Evolutionary conservation across 2,113 vertebrate species (phyloP).

Genomic region (Heliornis fulica): DNA sequence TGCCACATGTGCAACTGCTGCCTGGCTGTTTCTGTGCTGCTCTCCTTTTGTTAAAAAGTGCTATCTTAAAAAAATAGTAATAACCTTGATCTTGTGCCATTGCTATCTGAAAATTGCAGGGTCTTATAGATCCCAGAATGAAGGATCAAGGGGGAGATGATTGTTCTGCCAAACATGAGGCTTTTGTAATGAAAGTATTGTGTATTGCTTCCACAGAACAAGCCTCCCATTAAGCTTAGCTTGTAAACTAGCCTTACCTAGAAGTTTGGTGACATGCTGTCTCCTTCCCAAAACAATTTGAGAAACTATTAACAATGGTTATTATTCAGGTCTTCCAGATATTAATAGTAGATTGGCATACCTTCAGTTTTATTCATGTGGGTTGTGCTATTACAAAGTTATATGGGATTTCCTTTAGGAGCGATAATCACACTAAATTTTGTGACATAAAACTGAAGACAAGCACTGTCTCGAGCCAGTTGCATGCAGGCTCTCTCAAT

Average conservation of each 20-base stretch:
- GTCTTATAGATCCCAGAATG: conserved; percentile 49
- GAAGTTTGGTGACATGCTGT: conserved; percentile 18
- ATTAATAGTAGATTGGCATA: conserved; percentile 14
- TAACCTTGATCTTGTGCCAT: conserved; percentile 58
- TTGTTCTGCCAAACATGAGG: conserved; percentile 52
- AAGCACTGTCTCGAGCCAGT: neutral
- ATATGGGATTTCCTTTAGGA: conserved; percentile 29
- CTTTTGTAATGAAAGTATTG: conserved; percentile 34
- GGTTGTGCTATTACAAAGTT: neutral
- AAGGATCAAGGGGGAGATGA: conserved; percentile 25
- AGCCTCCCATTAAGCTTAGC: conserved; percentile 8
- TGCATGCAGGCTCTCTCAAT: neutral
- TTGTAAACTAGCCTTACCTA: conserved; percentile 34
- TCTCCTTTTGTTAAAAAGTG: conserved; percentile 56
- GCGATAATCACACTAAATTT: neutral
- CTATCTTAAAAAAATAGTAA: conserved; percentile 54
- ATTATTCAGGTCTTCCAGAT: neutral
- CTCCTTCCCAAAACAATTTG: conserved; percentile 28
- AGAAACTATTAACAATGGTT: neutral
- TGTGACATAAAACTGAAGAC: neutral
- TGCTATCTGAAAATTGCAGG: conserved; percentile 57
- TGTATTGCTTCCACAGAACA: conserved; percentile 21
- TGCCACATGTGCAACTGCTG: conserved; percentile 63
- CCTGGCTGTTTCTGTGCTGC: conserved; percentile 43
- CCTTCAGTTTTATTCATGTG: conserved; percentile 25